Evolutionary conservation across 2,888 invertebrate species (phyloP).

Genomic region (Drosophila buzzatii): DNA sequence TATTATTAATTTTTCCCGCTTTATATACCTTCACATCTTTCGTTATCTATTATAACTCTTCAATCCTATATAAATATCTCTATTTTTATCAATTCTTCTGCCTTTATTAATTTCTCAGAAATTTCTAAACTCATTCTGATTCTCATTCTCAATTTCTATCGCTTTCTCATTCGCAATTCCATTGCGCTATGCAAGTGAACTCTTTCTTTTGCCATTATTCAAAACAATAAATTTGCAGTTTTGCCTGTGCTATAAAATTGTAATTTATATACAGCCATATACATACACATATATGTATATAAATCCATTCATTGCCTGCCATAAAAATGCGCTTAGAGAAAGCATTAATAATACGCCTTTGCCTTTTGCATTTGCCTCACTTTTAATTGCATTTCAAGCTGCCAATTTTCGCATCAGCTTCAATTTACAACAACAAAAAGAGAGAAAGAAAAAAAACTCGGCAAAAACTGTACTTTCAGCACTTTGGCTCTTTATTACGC

Average conservation of each 20-base stretch:
- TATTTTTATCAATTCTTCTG: background rate
- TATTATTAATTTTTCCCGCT: no score
- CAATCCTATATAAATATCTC: no score
- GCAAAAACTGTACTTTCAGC: constrained; percentile 60
- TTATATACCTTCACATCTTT: no score
- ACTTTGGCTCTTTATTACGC: constrained; percentile 65
- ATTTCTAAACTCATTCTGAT: background rate
- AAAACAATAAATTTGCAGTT: background rate
- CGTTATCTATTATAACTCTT: background rate
- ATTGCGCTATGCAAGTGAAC: background rate
- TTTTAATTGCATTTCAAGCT: constrained; percentile 51
- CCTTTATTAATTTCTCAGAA: background rate
- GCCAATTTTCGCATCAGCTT: constrained; percentile 50
- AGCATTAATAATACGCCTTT: constrained; percentile 32
- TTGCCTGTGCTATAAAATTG: constrained; percentile 2
- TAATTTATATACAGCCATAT: background rate
- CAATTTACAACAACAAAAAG: constrained; percentile 11
- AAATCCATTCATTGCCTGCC: background rate
- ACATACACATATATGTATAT: background rate
- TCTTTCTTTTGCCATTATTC: background rate
- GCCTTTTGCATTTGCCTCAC: constrained; percentile 24
- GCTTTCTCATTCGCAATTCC: background rate
- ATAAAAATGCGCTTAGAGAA: constrained; percentile 38
- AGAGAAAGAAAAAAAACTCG: constrained; percentile 4
- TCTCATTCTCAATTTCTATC: background rate